These are phyloP conservation scores for Coenonympha glycerion DNA, from an alignment of 2,888 invertebrate species.

Conservation along the genomic window DNA sequence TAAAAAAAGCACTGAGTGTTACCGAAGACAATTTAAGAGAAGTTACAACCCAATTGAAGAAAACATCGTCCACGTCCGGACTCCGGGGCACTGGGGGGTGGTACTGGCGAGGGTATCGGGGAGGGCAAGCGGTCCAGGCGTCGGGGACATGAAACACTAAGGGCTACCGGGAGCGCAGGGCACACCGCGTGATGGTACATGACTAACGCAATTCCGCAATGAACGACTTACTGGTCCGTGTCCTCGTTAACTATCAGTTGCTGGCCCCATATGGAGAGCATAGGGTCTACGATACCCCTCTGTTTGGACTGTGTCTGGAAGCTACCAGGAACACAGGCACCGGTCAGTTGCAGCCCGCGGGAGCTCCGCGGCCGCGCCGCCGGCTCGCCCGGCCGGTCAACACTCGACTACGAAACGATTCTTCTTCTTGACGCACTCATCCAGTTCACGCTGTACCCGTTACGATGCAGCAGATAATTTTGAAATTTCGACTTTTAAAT, in stretches of 20 bases:
- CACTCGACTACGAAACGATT: neutral
- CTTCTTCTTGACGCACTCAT: neutral
- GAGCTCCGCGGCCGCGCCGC: conserved; percentile 22
- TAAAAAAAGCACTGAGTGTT: neutral
- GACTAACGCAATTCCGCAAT: conserved; percentile 50
- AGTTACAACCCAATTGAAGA: neutral
- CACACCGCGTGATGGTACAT: conserved; percentile 50
- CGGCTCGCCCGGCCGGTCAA: neutral
- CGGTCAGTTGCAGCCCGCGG: conserved; percentile 44
- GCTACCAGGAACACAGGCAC: conserved; percentile 76
- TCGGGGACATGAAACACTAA: conserved; percentile 56
- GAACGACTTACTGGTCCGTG: conserved; percentile 93
- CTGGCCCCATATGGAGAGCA: conserved; percentile 98
- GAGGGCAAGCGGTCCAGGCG: conserved; percentile 44
- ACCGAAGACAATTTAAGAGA: neutral
- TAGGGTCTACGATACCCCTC: conserved; percentile 98
- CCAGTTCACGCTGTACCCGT: neutral
- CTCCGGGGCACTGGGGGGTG: conserved; percentile 37
- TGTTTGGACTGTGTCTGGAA: conserved; percentile 93
- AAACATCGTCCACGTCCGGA: conserved; percentile 43
- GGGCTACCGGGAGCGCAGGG: conserved; percentile 52
- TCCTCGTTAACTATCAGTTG: conserved; percentile 98
- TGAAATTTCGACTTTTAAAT: too few species aligned
- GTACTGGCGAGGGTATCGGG: conserved; percentile 10
- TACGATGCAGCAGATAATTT: too few species aligned